These are phyloP conservation scores for Noctua pronuba DNA, from an alignment of 2,888 invertebrate genomes.

Conservation along the genomic window DNA sequence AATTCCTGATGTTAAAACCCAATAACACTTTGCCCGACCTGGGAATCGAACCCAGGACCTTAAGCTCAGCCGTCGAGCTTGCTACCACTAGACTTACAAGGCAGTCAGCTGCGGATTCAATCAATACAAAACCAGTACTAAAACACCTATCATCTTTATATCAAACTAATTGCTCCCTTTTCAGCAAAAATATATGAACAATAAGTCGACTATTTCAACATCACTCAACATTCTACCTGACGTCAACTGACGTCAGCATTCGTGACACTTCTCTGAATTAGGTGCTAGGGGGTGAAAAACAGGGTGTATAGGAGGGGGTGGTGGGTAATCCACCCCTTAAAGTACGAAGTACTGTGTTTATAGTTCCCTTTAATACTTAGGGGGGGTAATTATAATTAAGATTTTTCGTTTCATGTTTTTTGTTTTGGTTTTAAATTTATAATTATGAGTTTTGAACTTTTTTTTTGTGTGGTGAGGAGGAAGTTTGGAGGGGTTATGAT, in stretches of 20 bases:
- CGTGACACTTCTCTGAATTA: conserved; percentile 62
- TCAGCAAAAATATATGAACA: conserved; percentile 13
- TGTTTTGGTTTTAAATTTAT: conserved; percentile 21
- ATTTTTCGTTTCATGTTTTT: conserved; percentile 27
- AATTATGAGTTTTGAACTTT: conserved; percentile 2
- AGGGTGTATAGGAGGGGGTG: neutral
- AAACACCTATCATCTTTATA: too few species aligned
- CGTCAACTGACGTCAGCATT: conserved; percentile 53
- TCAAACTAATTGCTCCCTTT: neutral
- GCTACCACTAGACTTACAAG: neutral
- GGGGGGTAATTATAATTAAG: conserved; percentile 22
- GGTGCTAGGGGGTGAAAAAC: conserved; percentile 39
- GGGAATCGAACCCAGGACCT: neutral
- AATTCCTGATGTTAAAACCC: neutral
- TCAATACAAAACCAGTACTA: neutral
- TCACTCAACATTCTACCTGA: conserved; percentile 38
- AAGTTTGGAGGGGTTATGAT: neutral
- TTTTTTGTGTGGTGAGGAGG: neutral
- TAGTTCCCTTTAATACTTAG: conserved; percentile 29
- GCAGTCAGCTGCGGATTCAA: neutral
- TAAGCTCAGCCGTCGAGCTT: neutral
- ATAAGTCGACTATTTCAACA: conserved; percentile 31
- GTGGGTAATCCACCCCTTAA: conserved; percentile 35
- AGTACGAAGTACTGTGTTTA: conserved; percentile 32
- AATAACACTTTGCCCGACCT: neutral